phyloP scores from a whole-genome alignment of 2,888 invertebrate genomes.

The Drosophila picticornis region DNA sequence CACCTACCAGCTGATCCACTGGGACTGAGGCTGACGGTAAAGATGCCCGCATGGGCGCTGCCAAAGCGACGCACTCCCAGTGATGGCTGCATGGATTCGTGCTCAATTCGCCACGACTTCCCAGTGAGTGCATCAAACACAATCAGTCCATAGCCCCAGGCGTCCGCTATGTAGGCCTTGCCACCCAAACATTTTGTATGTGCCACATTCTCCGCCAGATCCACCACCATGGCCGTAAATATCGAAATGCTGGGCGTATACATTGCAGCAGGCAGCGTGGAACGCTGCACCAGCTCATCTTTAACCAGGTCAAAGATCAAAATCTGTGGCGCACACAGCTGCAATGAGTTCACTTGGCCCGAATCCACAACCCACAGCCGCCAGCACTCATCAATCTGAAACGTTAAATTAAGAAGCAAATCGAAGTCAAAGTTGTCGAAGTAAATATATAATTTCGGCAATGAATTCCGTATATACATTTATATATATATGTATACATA shows the following conservation, averaged over 20 bases:
- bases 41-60: constrained; percentile 80
- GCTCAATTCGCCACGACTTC: constrained; percentile 87
- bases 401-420: background rate
- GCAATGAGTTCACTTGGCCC: constrained; percentile 87
- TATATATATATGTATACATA: too few relatives aligned
- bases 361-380: constrained; percentile 89
- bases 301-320: constrained; percentile 89
- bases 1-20: constrained; percentile 40
- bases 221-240: constrained; percentile 86
- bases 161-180: constrained; percentile 88
- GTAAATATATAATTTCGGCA: background rate
- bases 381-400: constrained; percentile 88
- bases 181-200: constrained; percentile 86
- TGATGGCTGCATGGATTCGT: constrained; percentile 87
- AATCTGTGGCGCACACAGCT: constrained; percentile 90
- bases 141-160: constrained; percentile 87
- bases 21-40: constrained; percentile 82
- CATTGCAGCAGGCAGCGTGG: constrained; percentile 68
- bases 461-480: too few relatives aligned
- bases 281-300: constrained; percentile 86
- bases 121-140: constrained; percentile 87
- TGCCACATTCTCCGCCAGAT: constrained; percentile 85
- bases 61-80: constrained; percentile 61
- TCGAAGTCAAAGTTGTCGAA: background rate
- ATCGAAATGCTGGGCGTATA: constrained; percentile 82